These are phyloP conservation scores for Harpalus rubripes DNA, from an alignment of 2,888 invertebrate species.

Conservation along the genomic window DNA sequence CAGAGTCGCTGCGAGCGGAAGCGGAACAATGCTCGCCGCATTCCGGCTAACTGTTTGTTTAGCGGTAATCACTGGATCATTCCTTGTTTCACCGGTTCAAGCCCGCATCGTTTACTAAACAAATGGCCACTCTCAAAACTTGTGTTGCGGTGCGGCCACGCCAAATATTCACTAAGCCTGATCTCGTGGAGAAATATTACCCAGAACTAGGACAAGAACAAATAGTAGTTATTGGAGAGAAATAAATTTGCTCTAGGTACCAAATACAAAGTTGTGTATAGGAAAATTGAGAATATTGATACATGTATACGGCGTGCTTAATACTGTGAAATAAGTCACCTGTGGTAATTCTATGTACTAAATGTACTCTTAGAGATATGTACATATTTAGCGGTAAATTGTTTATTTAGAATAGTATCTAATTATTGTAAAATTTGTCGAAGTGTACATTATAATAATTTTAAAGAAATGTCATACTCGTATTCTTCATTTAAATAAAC, in stretches of 20 bases:
- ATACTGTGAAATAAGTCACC: too few relatives aligned
- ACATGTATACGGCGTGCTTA: too few relatives aligned
- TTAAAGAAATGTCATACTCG: too few relatives aligned
- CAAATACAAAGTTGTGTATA: not conserved
- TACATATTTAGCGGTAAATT: too few relatives aligned
- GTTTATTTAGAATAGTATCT: too few relatives aligned
- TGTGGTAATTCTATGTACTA: too few relatives aligned
- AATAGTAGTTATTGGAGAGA: not conserved
- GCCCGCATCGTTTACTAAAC: slow-evolving; percentile 49
- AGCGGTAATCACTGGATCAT: slow-evolving; percentile 64
- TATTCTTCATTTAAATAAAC: too few relatives aligned
- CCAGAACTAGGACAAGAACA: not conserved
- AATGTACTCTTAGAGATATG: too few relatives aligned
- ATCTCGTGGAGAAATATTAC: slow-evolving; percentile 7
- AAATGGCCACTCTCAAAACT: slow-evolving; percentile 49
- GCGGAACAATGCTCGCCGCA: slow-evolving; percentile 46
- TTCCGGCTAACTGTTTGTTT: slow-evolving; percentile 64
- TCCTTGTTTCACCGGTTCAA: slow-evolving; percentile 57
- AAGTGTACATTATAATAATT: too few relatives aligned
- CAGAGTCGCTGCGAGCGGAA: slow-evolving; percentile 27
- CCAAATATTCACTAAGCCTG: slow-evolving; percentile 33
- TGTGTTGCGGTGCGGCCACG: slow-evolving; percentile 27
- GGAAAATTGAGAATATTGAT: too few relatives aligned
- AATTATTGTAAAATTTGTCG: too few relatives aligned
- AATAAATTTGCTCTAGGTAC: not conserved